Base-by-base conservation (phyloP, 1,140 invertebrate species). In the Sinonovacula constricta region DNA sequence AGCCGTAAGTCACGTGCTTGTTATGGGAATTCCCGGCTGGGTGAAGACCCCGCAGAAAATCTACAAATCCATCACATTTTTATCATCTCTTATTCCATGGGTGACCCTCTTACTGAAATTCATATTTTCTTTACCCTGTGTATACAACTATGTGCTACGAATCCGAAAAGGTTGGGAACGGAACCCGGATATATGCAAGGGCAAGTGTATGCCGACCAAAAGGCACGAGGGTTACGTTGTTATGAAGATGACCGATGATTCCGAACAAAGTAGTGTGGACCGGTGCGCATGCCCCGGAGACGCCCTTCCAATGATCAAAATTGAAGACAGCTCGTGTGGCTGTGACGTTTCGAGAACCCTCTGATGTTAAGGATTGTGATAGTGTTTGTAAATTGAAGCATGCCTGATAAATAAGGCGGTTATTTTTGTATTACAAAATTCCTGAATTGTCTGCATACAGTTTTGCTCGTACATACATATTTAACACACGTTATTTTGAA, bases 1-100 rank as follows among this genome's bases (percentile, higher is more conserved):
- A 12, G 81, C 85, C 2, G 65, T 86, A 15, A 62, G 71, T 34
- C 89, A 90, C 65, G 87, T 87, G 7, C 56, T 82, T 0, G 67
- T 87, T 14, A 87, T 88, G 85, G 85, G 85, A 12, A 71, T 83
- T 2, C 86, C 83, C 7, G 80, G 82, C 39, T 88, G 87, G 87
- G 34, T 71, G 3, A 83, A 82, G 56, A 77, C 57, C 5, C 71
- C 81, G 3, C 10, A 54, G 0, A 70, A 79, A 54, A 71, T 81
- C 0, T 45, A 85, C 12, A 78, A 80, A 57, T 83, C 83, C 3
- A 83, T 88, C 10, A 86, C 83, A 12, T 89, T 88, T 75, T 63
- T 89, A 31, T 81, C 83, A 53, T 80, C 81, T 31, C 51, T 88
- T 4, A 33, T 88, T 15, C 88, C 88, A 22, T 59, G 83, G 12